Percentiles rank a stretch among this genome's conserved stretches.
Evolutionary conservation across 2,888 invertebrate species (phyloP).

Genomic region (Macrophya alboannulata): DNA sequence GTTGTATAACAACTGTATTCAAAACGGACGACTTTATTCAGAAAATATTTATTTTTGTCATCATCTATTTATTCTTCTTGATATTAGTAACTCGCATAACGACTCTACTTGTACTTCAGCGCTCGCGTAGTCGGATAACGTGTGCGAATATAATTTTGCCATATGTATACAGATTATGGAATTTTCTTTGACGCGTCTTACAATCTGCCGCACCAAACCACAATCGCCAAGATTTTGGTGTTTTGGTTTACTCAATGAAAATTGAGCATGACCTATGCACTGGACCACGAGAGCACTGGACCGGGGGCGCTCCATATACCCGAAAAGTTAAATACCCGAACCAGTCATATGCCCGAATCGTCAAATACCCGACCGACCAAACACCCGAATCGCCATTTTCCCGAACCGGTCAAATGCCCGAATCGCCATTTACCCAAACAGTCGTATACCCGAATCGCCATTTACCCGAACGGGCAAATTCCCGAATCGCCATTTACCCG

Average conservation of each 20-base stretch:
- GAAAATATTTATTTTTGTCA: not conserved
- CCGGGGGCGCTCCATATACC: too few species aligned
- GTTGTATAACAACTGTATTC: not conserved
- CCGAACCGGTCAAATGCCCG: too few species aligned
- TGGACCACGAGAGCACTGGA: too few species aligned
- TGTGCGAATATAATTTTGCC: constrained; percentile 35
- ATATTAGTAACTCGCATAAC: constrained; percentile 4
- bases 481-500: too few species aligned
- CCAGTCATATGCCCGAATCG: too few species aligned
- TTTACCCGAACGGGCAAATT: too few species aligned
- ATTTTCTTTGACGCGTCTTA: not conserved
- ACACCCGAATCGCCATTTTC: too few species aligned
- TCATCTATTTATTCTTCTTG: constrained; percentile 23
- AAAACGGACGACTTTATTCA: not conserved
- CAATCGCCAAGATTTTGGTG: not conserved
- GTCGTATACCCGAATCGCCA: too few species aligned
- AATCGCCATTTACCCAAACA: too few species aligned
- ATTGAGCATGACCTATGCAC: not conserved
- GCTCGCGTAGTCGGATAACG: not conserved
- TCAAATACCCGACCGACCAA: too few species aligned
- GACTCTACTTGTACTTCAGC: not conserved
- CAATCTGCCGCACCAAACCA: not conserved
- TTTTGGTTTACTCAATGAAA: not conserved
- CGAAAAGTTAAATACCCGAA: too few species aligned
- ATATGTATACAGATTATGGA: constrained; percentile 7